Evolutionary conservation across 92 coral and sea anemone species (phyloP).

Genomic region (Scolanthus callimorphus): DNA sequence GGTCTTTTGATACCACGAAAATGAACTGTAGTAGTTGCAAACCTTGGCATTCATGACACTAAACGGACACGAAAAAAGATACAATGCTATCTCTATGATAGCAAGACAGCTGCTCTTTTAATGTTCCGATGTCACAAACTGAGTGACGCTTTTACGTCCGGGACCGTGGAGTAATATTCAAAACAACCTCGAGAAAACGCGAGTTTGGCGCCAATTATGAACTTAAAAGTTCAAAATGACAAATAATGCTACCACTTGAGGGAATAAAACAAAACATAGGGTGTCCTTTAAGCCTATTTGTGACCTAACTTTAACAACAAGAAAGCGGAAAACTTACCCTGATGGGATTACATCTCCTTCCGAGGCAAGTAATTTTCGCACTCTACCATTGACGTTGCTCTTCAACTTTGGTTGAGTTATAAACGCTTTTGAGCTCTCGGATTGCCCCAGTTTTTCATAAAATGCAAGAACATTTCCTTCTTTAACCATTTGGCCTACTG

Average conservation of each 20-base stretch:
- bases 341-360: constrained; percentile 91
- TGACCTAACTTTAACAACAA: not conserved
- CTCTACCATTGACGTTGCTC: constrained; percentile 69
- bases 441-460: constrained; percentile 65
- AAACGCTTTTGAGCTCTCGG: constrained; percentile 50
- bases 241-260: no score
- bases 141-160: no score
- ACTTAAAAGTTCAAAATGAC: not conserved
- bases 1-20: no score
- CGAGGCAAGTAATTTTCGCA: constrained; percentile 71
- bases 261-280: no score
- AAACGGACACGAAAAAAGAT: no score
- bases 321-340: constrained; percentile 53
- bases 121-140: no score
- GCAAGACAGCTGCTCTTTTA: no score
- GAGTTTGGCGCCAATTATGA: constrained; percentile 43
- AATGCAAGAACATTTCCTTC: constrained; percentile 96
- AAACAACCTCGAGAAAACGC: not conserved
- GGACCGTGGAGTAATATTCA: no score
- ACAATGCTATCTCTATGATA: no score
- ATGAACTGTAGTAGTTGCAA: no score
- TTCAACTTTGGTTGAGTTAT: constrained; percentile 92
- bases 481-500: constrained; percentile 71
- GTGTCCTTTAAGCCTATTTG: no score
- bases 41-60: no score